Conservation (phyloP, 53 echinoderm and acorn worm species). For the Astropecten irregularis region DNA sequence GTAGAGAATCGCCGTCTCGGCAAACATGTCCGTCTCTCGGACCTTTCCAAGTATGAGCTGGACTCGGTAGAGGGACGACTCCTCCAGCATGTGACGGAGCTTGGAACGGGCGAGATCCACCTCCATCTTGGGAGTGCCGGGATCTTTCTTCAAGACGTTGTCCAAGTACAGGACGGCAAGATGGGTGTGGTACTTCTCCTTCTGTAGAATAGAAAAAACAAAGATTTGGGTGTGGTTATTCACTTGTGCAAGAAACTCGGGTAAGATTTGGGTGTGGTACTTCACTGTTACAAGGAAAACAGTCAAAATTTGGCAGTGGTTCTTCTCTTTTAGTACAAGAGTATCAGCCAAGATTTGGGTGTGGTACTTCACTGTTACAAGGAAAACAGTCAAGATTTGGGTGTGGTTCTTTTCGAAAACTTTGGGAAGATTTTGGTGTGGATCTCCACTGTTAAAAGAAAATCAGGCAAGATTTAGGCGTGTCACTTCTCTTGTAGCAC, state of each 20-base stretch:
- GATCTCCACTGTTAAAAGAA: no score
- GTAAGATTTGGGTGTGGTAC: no score
- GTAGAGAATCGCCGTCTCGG: slow-evolving; percentile 96
- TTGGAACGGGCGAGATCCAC: slow-evolving; percentile 91
- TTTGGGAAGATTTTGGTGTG: no score
- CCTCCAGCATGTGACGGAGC: slow-evolving; percentile 88
- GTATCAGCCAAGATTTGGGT: background rate
- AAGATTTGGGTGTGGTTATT: background rate
- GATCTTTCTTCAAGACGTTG: slow-evolving; percentile 71
- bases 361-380: no score
- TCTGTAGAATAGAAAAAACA: slow-evolving; percentile 62
- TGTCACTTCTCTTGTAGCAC: no score
- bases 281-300: no score
- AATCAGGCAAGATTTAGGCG: no score
- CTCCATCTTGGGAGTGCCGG: slow-evolving; percentile 42
- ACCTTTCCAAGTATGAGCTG: slow-evolving; percentile 96
- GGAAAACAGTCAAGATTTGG: no score
- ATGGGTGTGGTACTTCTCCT: slow-evolving; percentile 99
- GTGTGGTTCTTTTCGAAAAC: no score
- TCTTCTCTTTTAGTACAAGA: background rate
- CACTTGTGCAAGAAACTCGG: background rate
- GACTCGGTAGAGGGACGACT: slow-evolving; percentile 82
- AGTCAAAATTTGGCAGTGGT: background rate
- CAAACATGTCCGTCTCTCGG: slow-evolving; percentile 98
- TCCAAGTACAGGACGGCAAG: slow-evolving; percentile 92